These are phyloP conservation scores for Drosophila rhopaloa DNA, from an alignment of 1,140 invertebrate species.

Conservation along the genomic window DNA sequence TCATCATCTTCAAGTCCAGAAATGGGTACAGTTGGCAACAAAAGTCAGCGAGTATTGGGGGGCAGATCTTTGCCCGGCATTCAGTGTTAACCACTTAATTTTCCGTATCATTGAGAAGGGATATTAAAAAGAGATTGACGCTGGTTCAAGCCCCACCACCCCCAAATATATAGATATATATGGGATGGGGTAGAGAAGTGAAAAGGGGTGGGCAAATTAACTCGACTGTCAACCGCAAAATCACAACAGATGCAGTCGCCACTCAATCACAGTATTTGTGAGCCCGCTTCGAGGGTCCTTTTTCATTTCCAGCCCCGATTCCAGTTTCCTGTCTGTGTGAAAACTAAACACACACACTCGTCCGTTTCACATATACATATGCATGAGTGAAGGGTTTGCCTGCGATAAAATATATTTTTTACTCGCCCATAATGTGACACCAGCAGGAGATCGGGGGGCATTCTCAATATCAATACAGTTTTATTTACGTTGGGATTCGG, in stretches of 20 bases:
- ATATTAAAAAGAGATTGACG: slow-evolving; percentile 67
- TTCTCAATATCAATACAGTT: slow-evolving; percentile 70
- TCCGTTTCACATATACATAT: slow-evolving; percentile 8
- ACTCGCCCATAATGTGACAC: slow-evolving; percentile 66
- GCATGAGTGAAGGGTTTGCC: slow-evolving; percentile 51
- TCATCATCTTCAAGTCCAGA: not conserved
- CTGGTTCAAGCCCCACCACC: not conserved
- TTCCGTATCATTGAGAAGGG: slow-evolving; percentile 75
- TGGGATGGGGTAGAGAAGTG: not conserved
- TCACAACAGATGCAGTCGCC: slow-evolving; percentile 79
- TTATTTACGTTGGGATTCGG: slow-evolving; percentile 67
- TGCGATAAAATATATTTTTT: slow-evolving; percentile 70
- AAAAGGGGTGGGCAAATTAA: slow-evolving; percentile 62
- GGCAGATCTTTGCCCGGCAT: slow-evolving; percentile 1
- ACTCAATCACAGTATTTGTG: slow-evolving; percentile 75
- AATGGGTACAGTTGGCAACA: slow-evolving; percentile 43
- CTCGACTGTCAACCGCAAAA: slow-evolving; percentile 80
- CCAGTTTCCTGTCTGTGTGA: slow-evolving; percentile 2
- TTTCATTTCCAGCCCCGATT: slow-evolving; percentile 1
- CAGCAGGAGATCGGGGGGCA: slow-evolving; percentile 9
- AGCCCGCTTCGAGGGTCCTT: slow-evolving; percentile 51
- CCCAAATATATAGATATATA: not conserved
- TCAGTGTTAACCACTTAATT: slow-evolving; percentile 75
- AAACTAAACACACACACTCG: slow-evolving; percentile 54
- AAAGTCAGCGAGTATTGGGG: not conserved